Evolutionary conservation across 1,140 invertebrate genomes (phyloP).

Genomic region (Trinorchestia longiramus): DNA sequence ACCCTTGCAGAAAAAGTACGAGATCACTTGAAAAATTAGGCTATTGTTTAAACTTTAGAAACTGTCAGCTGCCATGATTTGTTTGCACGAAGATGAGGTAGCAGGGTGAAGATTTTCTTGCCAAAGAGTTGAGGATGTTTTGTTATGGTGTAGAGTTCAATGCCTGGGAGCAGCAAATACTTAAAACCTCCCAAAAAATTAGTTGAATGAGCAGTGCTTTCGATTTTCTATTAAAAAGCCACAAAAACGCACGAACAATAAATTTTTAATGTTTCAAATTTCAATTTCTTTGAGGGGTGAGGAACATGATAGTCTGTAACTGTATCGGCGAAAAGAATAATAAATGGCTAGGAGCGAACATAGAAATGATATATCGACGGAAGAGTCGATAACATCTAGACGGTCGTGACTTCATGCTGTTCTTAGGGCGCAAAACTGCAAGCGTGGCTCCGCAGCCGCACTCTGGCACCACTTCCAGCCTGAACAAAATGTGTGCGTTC

Average conservation of each 20-base stretch:
- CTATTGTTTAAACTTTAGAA: not conserved
- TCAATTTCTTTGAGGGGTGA: not conserved
- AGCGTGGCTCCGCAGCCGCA: not conserved
- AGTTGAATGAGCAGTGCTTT: not conserved
- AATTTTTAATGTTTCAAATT: not conserved
- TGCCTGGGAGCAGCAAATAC: not conserved
- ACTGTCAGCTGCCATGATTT: not conserved
- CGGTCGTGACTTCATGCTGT: not conserved
- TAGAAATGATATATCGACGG: slow-evolving; percentile 12
- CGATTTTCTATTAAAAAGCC: not conserved
- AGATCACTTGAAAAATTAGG: not conserved
- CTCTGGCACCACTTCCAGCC: not conserved
- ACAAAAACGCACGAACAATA: not conserved
- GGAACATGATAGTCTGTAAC: not conserved
- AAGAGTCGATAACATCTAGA: slow-evolving; percentile 35
- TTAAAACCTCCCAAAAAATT: not conserved
- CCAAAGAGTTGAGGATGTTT: not conserved
- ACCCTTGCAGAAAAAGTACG: not conserved
- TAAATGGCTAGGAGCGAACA: not conserved
- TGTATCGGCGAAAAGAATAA: not conserved
- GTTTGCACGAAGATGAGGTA: not conserved
- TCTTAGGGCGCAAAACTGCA: not conserved
- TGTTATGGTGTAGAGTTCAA: not conserved
- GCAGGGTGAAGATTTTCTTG: not conserved
- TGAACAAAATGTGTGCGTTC: not conserved